phyloP scores from a whole-genome alignment of 1,140 invertebrate species.

The Euwallacea fornicatus region DNA sequence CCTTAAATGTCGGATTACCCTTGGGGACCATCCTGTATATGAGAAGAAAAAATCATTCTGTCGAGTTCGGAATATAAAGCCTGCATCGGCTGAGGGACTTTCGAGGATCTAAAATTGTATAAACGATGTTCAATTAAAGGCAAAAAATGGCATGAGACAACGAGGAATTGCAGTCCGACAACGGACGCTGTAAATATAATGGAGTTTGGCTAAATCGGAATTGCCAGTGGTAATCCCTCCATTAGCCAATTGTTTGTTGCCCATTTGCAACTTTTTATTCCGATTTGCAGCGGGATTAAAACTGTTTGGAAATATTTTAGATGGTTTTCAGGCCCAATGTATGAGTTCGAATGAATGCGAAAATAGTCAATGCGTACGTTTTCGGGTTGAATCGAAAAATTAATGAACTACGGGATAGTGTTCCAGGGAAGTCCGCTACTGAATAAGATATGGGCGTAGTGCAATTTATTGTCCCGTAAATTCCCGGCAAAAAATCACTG shows the following conservation, averaged over 20 bases:
- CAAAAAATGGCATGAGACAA: conserved; percentile 16
- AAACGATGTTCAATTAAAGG: neutral
- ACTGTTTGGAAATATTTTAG: neutral
- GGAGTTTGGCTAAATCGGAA: conserved; percentile 18
- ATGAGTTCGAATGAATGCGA: too few relatives aligned
- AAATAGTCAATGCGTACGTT: too few relatives aligned
- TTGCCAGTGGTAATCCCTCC: conserved; percentile 20
- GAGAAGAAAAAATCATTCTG: conserved; percentile 40
- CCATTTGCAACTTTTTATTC: conserved; percentile 25
- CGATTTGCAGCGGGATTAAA: conserved; percentile 5
- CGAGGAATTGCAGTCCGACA: conserved; percentile 15
- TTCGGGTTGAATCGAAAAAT: too few relatives aligned
- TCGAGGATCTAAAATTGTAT: neutral
- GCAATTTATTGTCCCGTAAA: too few relatives aligned
- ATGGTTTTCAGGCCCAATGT: too few relatives aligned
- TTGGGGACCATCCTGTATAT: conserved; percentile 40
- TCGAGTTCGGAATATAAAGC: neutral
- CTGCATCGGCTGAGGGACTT: neutral
- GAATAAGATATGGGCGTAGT: too few relatives aligned
- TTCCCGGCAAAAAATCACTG: too few relatives aligned
- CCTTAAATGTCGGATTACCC: too few relatives aligned
- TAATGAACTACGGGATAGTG: too few relatives aligned
- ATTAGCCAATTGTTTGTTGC: conserved; percentile 34
- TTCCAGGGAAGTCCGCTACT: too few relatives aligned
- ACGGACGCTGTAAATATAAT: conserved; percentile 20